Evolutionary conservation across 2,113 vertebrate genomes (phyloP).

Genomic region (Toxotes jaculatrix): DNA sequence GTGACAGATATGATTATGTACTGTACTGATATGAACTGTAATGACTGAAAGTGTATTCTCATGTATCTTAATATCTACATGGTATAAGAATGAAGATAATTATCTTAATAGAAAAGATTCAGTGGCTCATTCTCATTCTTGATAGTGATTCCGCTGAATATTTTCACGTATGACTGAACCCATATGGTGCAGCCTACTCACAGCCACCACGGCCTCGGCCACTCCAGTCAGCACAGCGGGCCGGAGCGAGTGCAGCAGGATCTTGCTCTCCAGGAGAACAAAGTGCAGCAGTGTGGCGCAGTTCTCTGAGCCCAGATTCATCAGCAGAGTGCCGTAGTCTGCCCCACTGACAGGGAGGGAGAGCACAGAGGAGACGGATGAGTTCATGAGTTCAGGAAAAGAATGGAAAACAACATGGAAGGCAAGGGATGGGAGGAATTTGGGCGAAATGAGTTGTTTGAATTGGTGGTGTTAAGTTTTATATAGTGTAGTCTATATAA

Average conservation of each 20-base stretch:
- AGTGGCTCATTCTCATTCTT: not conserved
- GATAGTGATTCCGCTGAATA: too few relatives aligned
- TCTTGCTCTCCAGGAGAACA: conserved; percentile 94
- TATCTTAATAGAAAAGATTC: not conserved
- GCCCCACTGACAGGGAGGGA: conserved; percentile 87
- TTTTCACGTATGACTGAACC: not conserved
- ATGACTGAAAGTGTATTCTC: not conserved
- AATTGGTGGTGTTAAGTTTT: not conserved
- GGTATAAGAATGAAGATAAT: not conserved
- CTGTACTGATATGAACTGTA: too few relatives aligned
- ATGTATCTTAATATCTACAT: not conserved
- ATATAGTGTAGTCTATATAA: not conserved
- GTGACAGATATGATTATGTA: not conserved
- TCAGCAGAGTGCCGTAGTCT: conserved; percentile 93
- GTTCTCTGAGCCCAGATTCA: conserved; percentile 96
- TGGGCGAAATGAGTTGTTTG: not conserved
- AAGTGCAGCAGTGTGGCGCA: conserved; percentile 94
- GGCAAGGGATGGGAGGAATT: not conserved
- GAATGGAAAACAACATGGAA: conserved; percentile 2
- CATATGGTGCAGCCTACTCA: conserved; percentile 81
- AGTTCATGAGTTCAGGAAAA: not conserved
- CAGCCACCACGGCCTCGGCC: conserved; percentile 96
- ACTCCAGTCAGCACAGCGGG: conserved; percentile 97
- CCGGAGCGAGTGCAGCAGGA: conserved; percentile 95
- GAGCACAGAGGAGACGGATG: conserved; percentile 27